Evolutionary conservation across 2,888 invertebrate species (phyloP), one percentile per base, ranked within the genome.

Genomic region (Lycaena phlaeas): DNA sequence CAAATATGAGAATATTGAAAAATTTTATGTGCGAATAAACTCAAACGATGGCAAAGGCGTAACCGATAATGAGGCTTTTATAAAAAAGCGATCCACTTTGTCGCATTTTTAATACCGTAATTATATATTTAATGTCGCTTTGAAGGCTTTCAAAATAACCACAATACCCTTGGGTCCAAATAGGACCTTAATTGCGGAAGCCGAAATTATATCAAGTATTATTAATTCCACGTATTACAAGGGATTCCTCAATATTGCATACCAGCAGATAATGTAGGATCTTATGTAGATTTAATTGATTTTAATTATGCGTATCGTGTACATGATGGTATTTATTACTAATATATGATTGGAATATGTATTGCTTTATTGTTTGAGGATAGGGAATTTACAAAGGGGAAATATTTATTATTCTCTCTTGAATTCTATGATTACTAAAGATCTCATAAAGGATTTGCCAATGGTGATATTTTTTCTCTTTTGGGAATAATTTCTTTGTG

Each of bases 181-280:
- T 76, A 72, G 73, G 54, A 34, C 57, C 57, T 70, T 68, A 65
- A 74, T 73, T 72, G 57, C 56, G 57, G 59, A 62, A 61, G 41
- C 56, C 56, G 54, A 74, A 71, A 74, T 75, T 71, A 68, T 70
- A 73, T 73, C 59, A 72, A 72, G 67, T 64, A 34, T 34, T 71
- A 68, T 73, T 72, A 73, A 72, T 69, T 73, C 67, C 61, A 60
- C 62, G 68, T 71, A 61, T 62, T 69, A 65, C 59, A 61, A 67
- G 59, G 56, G 11, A 11, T 2, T 12, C 34, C 34, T 12, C 22
- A 22, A 14, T 28, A 34, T 34, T 34, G 34, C 34, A 34, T 34
- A 22, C 22, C 22, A 34, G 18, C 18, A 14, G n/a, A n/a, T 2
- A 22, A 22, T 22, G 7, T 18, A 22, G 34, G 34, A 22, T 22